These are phyloP conservation scores for Meiosimyza platycephala DNA, from an alignment of 2,888 invertebrate species.

Conservation along the genomic window DNA sequence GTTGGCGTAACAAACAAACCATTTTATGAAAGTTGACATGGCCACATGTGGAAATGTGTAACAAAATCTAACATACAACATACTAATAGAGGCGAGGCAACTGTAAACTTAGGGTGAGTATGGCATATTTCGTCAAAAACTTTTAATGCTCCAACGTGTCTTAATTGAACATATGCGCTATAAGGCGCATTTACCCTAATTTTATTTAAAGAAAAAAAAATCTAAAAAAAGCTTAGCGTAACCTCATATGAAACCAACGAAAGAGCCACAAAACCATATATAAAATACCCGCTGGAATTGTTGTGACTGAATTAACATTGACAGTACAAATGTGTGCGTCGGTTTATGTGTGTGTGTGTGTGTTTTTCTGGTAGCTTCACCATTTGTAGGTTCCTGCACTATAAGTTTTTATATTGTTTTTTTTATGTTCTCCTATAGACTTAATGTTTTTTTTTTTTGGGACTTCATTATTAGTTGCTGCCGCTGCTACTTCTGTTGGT, in stretches of 20 bases:
- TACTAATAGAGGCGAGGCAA: no score
- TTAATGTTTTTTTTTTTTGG: not conserved
- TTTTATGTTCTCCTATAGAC: not conserved
- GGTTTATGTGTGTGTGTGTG: not conserved
- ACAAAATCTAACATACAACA: conserved; percentile 47
- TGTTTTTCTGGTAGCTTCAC: conserved; percentile 1
- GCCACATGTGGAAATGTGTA: conserved; percentile 55
- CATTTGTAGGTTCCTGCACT: not conserved
- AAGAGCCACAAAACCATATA: no score
- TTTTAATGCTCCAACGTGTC: no score
- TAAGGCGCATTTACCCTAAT: no score
- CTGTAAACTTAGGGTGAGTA: no score
- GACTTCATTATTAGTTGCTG: not conserved
- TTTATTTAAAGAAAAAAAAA: no score
- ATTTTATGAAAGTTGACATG: conserved; percentile 64
- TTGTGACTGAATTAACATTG: conserved; percentile 33
- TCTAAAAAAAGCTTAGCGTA: no score
- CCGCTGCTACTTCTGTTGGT: not conserved
- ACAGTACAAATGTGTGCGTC: conserved; percentile 10
- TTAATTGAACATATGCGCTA: no score
- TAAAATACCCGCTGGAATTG: conserved; percentile 24
- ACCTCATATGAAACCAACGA: no score
- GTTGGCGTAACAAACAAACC: conserved; percentile 55
- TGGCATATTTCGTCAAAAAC: no score
- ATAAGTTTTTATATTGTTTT: not conserved